phyloP scores from a whole-genome alignment of 1,140 invertebrate species.

The Aphelinus certus region DNA sequence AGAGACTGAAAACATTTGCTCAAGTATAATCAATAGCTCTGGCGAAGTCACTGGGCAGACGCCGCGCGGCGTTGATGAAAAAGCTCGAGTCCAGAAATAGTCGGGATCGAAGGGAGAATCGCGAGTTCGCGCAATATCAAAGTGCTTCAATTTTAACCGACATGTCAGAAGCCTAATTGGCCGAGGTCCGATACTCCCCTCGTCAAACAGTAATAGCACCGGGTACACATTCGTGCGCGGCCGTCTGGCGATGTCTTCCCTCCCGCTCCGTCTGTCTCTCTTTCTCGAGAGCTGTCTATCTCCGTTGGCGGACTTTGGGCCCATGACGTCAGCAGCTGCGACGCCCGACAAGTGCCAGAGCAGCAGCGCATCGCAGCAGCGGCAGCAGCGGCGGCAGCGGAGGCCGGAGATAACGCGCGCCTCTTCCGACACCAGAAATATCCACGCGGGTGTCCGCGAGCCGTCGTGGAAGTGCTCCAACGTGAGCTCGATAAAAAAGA shows the following conservation, averaged over 20 bases:
- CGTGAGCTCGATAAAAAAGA: constrained; percentile 11
- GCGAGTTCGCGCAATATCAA: constrained; percentile 16
- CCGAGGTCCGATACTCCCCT: background rate
- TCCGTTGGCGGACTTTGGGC: constrained; percentile 46
- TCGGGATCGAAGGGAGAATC: no score
- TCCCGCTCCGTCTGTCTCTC: constrained; percentile 58
- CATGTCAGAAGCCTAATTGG: constrained; percentile 28
- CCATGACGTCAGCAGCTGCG: constrained; percentile 19
- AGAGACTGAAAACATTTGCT: no score
- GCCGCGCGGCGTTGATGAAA: no score
- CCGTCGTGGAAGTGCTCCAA: background rate
- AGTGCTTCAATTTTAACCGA: constrained; percentile 29
- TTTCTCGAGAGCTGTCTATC: constrained; percentile 39
- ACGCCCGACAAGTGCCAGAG: constrained; percentile 49
- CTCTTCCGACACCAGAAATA: constrained; percentile 23
- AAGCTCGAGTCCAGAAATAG: no score
- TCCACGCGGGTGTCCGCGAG: background rate
- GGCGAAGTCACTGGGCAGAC: no score
- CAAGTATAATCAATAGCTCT: no score
- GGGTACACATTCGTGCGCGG: constrained; percentile 6
- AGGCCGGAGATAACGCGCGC: no score
- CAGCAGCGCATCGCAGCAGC: constrained; percentile 37
- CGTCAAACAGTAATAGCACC: background rate
- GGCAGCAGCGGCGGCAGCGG: background rate
- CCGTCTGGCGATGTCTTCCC: constrained; percentile 48